Evolutionary conservation across 2,888 invertebrate genomes (phyloP), one percentile per base, ranked within the genome.

Genomic region (Macrophya alboannulata): DNA sequence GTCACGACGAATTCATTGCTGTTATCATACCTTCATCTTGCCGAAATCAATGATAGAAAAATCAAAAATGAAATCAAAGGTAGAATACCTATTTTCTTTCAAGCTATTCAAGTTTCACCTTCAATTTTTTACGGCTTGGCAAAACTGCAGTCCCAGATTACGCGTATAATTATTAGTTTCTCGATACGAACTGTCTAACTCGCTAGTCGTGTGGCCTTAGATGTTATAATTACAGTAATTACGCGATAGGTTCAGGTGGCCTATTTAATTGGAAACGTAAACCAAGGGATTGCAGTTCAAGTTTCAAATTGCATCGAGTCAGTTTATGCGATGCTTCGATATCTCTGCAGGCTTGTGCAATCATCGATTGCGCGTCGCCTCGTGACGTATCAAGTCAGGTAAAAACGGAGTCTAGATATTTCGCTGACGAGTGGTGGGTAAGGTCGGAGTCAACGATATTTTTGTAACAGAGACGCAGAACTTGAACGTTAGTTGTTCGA

Each of bases 401-500:
- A 62, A 81, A 51, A 62, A 62, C 43, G 10, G 4, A 21, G 21
- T 51, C 81, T 59, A 31, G 40, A 81, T 59, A 62, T 43, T 62
- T 21, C 12, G 37, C 4, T 43, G 6, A 15, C 81, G 55, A 62
- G 62, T 90, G 90, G 90, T 87, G 88, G 89, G 89, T 90, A 90
- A 91, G 89, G 90, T 91, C 90, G 90, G 88, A 89, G 89, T 86
- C 87, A 87, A 88, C 90, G 91, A 91, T 91, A 90, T 88, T 91
- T 90, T 91, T 89, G 89, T 90, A 90, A 87, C 90, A 90, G 91
- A 88, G 86, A 77, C 88, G 81, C 90, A 91, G 89, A 86, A 91
- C 15, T 48, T 62, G n/a, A 25, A 21, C 37, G 83, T 4, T 9
- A 48, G 83, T 37, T 31, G 25, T 31, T 48, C 37, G 83, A 51